Evolutionary conservation across 2,888 invertebrate genomes (phyloP).

Genomic region (Amaurobius ferox): DNA sequence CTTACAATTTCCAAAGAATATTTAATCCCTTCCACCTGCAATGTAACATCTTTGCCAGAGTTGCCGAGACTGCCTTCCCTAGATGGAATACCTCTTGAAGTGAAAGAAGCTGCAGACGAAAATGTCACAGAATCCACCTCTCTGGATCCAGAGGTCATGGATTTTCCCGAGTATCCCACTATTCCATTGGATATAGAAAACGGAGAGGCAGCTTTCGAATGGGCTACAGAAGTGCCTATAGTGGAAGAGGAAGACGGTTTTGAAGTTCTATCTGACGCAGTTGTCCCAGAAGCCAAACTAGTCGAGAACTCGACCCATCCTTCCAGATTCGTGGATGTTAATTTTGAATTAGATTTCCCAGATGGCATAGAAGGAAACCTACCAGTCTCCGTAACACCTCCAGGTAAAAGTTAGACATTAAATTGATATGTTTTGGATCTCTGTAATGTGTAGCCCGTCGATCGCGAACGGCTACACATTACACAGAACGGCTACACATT

Average conservation of each 20-base stretch:
- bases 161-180: too few relatives aligned
- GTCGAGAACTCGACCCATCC: neutral
- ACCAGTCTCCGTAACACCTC: conserved; percentile 41
- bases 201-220: neutral
- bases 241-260: neutral
- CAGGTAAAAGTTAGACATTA: neutral
- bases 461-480: too few relatives aligned
- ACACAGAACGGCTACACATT: too few relatives aligned
- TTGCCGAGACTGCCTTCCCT: neutral
- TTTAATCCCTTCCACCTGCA: conserved; percentile 32
- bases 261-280: neutral
- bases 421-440: too few relatives aligned
- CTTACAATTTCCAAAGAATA: conserved; percentile 53
- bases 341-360: conserved; percentile 66
- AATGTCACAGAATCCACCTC: neutral
- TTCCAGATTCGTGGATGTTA: conserved; percentile 27
- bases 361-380: conserved; percentile 66
- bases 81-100: neutral
- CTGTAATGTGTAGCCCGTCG: too few relatives aligned
- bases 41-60: conserved; percentile 2
- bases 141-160: neutral
- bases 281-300: neutral
- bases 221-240: neutral
- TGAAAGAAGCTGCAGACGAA: neutral
- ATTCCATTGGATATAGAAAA: too few relatives aligned